A percentile compares a stretch with the other conserved stretches of the same genome.
These are phyloP conservation scores for Dinomys branickii DNA, from an alignment of 2,113 vertebrate species.

Conservation along the genomic window DNA sequence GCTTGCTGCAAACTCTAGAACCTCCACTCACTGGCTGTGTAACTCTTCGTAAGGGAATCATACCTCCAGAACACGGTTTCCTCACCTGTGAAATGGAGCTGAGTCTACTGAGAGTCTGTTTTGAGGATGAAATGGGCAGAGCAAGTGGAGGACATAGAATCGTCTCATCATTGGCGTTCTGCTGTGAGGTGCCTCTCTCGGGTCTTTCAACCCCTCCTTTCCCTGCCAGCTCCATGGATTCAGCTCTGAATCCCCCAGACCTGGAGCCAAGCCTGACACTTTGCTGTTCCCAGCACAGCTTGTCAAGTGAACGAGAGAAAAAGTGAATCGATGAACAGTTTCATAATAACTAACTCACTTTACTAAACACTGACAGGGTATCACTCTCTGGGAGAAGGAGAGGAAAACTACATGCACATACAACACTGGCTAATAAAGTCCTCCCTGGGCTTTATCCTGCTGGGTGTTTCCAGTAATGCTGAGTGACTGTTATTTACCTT, in stretches of 20 bases:
- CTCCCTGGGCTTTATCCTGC: background rate
- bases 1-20: background rate
- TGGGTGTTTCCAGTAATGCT: background rate
- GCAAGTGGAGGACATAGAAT: no score
- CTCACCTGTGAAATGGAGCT: background rate
- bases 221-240: background rate
- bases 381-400: constrained; percentile 3
- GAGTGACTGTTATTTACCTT: background rate
- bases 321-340: background rate
- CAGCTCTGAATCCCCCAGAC: background rate
- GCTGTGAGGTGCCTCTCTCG: background rate
- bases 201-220: background rate
- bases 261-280: background rate
- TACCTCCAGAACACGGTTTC: background rate
- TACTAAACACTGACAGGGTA: background rate
- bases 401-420: background rate
- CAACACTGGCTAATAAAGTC: background rate
- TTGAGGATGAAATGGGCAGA: background rate
- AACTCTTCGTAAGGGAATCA: background rate
- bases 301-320: background rate
- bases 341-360: background rate
- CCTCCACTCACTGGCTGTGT: background rate
- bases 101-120: background rate
- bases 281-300: background rate
- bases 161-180: background rate